Conservation (phyloP, 2,113 vertebrate species). For the Drymodes brunneopygia region DNA sequence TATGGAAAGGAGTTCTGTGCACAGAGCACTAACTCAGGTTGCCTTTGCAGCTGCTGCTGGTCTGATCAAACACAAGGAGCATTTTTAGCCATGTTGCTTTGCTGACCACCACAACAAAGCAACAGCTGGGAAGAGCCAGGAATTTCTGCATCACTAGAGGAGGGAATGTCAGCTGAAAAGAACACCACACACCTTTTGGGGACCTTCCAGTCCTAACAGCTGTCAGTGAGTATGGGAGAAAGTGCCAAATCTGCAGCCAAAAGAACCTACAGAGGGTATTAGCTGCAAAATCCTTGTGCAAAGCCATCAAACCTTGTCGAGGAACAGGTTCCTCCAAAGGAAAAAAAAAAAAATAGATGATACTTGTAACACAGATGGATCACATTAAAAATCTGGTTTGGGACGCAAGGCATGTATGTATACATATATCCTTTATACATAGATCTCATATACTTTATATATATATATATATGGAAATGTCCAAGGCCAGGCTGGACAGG, state of each 20-base stretch:
- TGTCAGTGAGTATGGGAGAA: not conserved
- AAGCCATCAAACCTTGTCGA: not conserved
- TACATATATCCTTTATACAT: fast-evolving
- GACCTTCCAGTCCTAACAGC: not conserved
- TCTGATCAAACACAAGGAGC: not conserved
- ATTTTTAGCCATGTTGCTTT: not conserved
- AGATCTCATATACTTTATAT: not conserved
- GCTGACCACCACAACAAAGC: not conserved
- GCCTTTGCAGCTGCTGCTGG: not conserved
- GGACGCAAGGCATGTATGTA: not conserved
- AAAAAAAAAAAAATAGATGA: no score
- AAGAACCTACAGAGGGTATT: not conserved
- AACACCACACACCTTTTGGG: not conserved
- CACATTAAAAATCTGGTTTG: not conserved
- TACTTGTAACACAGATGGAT: not conserved
- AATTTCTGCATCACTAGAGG: not conserved
- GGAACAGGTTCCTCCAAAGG: not conserved
- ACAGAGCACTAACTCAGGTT: not conserved
- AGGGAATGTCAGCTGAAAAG: not conserved
- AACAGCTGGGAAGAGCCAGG: not conserved
- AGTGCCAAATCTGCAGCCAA: not conserved
- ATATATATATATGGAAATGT: fast-evolving
- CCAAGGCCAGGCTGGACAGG: not conserved
- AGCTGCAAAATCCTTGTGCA: not conserved
- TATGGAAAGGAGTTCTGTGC: not conserved